Evolutionary conservation across 53 echinoderm and acorn worm genomes (phyloP).

Genomic region (Holothuria scabra): DNA sequence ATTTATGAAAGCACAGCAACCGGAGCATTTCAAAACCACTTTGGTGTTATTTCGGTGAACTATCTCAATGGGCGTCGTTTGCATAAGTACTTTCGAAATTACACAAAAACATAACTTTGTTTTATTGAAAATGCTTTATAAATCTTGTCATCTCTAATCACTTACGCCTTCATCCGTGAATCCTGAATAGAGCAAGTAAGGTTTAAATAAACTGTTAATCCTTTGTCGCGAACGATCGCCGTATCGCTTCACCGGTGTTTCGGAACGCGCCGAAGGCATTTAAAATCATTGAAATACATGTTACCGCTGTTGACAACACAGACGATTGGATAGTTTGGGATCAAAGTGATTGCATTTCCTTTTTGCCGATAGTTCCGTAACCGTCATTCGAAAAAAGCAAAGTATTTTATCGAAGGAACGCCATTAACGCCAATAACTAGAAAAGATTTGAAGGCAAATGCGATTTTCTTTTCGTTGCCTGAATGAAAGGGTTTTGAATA

Average conservation of each 20-base stretch:
- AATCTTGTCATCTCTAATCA: constrained; percentile 52
- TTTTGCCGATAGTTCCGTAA: constrained; percentile 1
- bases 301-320: too few relatives aligned
- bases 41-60: too few relatives aligned
- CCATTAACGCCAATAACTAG: constrained; percentile 38
- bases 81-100: constrained; percentile 33
- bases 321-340: constrained; percentile 19
- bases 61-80: too few relatives aligned
- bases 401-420: constrained; percentile 10
- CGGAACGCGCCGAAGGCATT: constrained; percentile 52
- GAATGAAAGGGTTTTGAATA: too few relatives aligned
- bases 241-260: constrained; percentile 33
- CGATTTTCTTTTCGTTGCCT: constrained; percentile 2
- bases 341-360: constrained; percentile 43
- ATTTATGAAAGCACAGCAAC: too few relatives aligned
- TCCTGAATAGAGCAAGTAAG: constrained; percentile 1
- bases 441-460: constrained; percentile 46
- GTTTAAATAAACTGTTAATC: neutral
- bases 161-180: constrained; percentile 38
- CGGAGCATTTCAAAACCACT: too few relatives aligned
- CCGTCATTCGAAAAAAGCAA: constrained; percentile 25
- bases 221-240: constrained; percentile 18
- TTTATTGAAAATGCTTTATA: constrained; percentile 34
- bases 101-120: constrained; percentile 24
- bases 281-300: constrained; percentile 31